Conservation (phyloP, 2,797 vertebrate genomes). For the Delichon dasypus region DNA sequence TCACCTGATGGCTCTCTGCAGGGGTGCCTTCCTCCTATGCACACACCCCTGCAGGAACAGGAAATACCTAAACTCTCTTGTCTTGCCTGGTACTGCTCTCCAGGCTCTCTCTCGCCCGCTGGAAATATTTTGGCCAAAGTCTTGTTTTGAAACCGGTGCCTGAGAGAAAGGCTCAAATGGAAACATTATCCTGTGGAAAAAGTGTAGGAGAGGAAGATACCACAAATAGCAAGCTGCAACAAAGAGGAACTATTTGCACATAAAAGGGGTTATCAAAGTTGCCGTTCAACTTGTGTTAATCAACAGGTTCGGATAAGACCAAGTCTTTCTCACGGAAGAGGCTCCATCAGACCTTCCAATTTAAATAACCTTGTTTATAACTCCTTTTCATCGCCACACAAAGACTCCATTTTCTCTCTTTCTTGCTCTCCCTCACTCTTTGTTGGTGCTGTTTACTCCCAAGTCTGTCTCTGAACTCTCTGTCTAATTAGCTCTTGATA, state of each 20-base stretch:
- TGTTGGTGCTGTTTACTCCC: slow-evolving; percentile 77
- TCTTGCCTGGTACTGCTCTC: not conserved
- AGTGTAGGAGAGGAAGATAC: slow-evolving; percentile 17
- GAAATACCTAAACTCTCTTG: not conserved
- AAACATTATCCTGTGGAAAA: not conserved
- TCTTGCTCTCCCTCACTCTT: slow-evolving; percentile 64
- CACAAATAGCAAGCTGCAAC: slow-evolving; percentile 9
- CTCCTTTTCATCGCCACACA: slow-evolving; percentile 68
- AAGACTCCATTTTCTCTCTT: slow-evolving; percentile 65
- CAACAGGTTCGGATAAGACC: slow-evolving; percentile 64
- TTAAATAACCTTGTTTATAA: slow-evolving; percentile 73
- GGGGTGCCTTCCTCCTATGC: not conserved
- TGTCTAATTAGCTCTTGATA: slow-evolving; percentile 85
- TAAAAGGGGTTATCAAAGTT: slow-evolving; percentile 50
- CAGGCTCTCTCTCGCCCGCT: not conserved
- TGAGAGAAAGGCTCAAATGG: not conserved
- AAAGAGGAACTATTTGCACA: slow-evolving; percentile 47
- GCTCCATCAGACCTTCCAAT: slow-evolving; percentile 67
- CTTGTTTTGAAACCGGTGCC: not conserved
- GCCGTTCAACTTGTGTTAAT: slow-evolving; percentile 58
- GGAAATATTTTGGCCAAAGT: not conserved
- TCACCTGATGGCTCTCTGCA: not conserved
- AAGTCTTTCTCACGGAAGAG: slow-evolving; percentile 60
- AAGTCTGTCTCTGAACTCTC: slow-evolving; percentile 74
- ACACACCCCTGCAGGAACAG: rapidly evolving